These are phyloP conservation scores for Zaprionus ghesquierei DNA, from an alignment of 1,140 invertebrate genomes.

Conservation along the genomic window DNA sequence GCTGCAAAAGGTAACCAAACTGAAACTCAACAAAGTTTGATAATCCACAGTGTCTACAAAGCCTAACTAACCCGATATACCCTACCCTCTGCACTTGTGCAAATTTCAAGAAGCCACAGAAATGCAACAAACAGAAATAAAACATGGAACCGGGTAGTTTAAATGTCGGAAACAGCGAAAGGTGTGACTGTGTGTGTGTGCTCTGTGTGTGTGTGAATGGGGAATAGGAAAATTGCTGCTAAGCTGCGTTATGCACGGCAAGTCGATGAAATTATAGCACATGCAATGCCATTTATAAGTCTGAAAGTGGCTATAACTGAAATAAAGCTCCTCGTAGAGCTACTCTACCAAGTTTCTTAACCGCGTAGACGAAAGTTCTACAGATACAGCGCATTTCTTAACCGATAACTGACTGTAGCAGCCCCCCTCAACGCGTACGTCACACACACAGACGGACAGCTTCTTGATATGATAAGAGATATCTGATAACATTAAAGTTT, in stretches of 20 bases:
- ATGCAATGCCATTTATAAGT: constrained; percentile 37
- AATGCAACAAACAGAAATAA: constrained; percentile 25
- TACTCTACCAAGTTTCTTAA: not conserved
- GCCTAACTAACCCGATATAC: not conserved
- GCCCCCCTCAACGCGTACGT: not conserved
- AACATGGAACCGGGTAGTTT: not conserved
- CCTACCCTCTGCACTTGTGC: not conserved
- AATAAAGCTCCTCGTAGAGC: not conserved
- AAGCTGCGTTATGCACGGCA: constrained; percentile 58
- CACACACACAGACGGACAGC: not conserved
- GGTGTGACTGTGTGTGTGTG: not conserved
- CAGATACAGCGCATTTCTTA: not conserved
- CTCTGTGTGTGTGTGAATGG: not conserved
- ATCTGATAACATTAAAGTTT: not conserved
- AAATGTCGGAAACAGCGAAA: constrained; percentile 15
- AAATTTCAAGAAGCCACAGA: constrained; percentile 23
- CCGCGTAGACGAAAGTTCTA: constrained; percentile 18
- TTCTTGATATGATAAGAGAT: constrained; percentile 42
- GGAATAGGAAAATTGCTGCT: constrained; percentile 48
- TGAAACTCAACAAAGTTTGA: not conserved
- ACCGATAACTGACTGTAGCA: not conserved
- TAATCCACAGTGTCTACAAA: not conserved
- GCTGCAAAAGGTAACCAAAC: not conserved
- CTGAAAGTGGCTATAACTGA: not conserved
- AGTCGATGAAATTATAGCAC: constrained; percentile 41